Conservation (phyloP, 30 jellyfish, hydroid and myxozoan species). For the Sanderia malayensis region DNA sequence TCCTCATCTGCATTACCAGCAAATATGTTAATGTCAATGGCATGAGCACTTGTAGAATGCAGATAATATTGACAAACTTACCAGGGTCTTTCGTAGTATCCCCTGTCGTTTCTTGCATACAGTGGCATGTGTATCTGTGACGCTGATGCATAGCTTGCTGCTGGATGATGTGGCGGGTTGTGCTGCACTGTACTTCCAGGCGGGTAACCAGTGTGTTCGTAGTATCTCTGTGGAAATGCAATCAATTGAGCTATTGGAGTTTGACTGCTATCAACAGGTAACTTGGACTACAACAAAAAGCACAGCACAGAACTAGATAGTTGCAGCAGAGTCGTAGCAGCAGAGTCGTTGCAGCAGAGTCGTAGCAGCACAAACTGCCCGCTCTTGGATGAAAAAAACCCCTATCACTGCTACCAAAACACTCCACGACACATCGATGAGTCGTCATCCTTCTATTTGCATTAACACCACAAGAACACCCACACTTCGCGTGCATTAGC, state of each 20-base stretch:
- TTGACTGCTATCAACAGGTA: conserved; percentile 69
- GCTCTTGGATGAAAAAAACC: too few species aligned
- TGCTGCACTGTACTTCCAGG: conserved; percentile 76
- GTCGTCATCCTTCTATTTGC: too few species aligned
- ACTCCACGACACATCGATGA: too few species aligned
- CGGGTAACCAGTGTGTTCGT: conserved; percentile 80
- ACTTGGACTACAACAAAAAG: conserved; percentile 57
- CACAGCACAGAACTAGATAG: conserved; percentile 21
- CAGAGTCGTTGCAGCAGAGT: too few species aligned
- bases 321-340: conserved; percentile 2
- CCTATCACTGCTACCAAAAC: too few species aligned
- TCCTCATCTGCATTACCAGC: too few species aligned
- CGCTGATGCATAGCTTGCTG: conserved; percentile 62
- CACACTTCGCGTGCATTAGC: too few species aligned
- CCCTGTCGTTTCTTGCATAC: conserved; percentile 84
- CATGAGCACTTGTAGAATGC: too few species aligned
- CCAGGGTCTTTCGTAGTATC: conserved; percentile 86
- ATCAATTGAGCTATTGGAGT: conserved; percentile 72
- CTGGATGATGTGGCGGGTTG: conserved; percentile 74
- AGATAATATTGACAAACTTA: too few species aligned
- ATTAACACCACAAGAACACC: too few species aligned
- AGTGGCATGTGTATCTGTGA: conserved; percentile 89
- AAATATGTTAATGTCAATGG: too few species aligned
- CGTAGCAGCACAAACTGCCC: too few species aligned
- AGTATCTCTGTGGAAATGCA: conserved; percentile 85